A percentile compares a stretch with the other conserved stretches of the same genome.
phyloP scores from a whole-genome alignment of 2,113 vertebrate genomes.

The Aix galericulata region DNA sequence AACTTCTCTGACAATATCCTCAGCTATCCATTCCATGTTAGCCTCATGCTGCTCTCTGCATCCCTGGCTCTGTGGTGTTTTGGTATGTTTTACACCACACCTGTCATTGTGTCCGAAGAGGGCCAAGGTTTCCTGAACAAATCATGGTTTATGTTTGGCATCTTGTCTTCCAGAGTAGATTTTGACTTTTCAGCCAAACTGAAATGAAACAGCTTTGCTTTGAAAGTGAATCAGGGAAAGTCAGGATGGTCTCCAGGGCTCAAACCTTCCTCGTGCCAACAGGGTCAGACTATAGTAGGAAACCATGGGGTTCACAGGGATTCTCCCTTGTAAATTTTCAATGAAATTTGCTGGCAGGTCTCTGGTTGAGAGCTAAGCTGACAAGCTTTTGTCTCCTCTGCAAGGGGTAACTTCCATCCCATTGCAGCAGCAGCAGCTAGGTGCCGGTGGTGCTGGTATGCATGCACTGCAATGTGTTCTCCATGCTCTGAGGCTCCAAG shows the following conservation, averaged over 20 bases:
- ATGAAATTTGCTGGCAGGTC: background rate
- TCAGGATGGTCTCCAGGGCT: background rate
- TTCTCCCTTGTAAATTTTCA: background rate
- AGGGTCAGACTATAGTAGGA: background rate
- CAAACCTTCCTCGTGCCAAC: background rate
- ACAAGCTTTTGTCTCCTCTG: background rate
- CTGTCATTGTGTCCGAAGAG: accelerated
- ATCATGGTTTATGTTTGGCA: background rate
- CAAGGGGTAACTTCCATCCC: background rate
- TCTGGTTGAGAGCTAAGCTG: background rate
- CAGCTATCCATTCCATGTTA: background rate
- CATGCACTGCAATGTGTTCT: background rate
- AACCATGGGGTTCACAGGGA: background rate
- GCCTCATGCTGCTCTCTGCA: background rate
- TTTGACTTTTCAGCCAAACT: background rate
- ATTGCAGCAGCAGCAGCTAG: background rate
- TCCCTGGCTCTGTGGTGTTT: background rate
- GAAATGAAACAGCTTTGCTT: background rate
- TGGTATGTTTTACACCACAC: background rate
- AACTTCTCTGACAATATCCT: background rate
- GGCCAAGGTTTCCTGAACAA: background rate
- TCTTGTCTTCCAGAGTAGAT: background rate
- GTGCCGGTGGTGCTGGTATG: background rate
- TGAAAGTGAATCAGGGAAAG: background rate
- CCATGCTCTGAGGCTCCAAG: background rate